Conservation (phyloP, 2,113 vertebrate species). For the Menura novaehollandiae region DNA sequence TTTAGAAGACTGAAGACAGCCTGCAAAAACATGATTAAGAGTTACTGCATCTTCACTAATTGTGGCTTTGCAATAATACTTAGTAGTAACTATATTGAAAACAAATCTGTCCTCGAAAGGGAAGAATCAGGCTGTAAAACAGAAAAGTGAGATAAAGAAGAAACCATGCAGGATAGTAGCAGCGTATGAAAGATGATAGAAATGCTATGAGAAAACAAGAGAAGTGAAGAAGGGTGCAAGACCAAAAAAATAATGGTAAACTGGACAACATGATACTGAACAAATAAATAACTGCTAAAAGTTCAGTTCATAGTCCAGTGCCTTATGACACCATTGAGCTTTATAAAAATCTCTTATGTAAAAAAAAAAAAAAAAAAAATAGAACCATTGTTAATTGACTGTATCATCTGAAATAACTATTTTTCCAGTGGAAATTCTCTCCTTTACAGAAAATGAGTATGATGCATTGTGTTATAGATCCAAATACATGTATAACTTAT, state of each 20-base stretch:
- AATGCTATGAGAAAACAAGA: neutral
- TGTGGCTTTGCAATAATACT: neutral
- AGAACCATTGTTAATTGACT: neutral
- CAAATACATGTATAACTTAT: neutral
- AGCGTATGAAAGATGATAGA: neutral
- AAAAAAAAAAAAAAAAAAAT: neutral
- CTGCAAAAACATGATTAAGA: neutral
- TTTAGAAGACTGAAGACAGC: neutral
- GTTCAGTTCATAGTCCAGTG: neutral
- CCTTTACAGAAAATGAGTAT: neutral
- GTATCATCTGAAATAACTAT: neutral
- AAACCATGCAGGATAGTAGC: neutral
- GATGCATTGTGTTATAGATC: neutral
- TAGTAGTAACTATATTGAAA: neutral
- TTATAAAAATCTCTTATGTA: neutral
- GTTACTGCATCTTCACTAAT: neutral
- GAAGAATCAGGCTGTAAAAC: neutral
- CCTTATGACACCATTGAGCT: neutral
- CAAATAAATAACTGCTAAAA: neutral
- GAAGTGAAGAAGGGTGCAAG: neutral
- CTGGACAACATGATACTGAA: neutral
- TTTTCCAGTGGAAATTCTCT: neutral
- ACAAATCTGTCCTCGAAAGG: neutral
- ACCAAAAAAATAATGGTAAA: neutral
- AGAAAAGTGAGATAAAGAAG: neutral